Percentiles rank a stretch among this genome's conserved stretches.
These are phyloP conservation scores for Platypus cylindrus DNA, from an alignment of 2,888 invertebrate species.

Conservation along the genomic window DNA sequence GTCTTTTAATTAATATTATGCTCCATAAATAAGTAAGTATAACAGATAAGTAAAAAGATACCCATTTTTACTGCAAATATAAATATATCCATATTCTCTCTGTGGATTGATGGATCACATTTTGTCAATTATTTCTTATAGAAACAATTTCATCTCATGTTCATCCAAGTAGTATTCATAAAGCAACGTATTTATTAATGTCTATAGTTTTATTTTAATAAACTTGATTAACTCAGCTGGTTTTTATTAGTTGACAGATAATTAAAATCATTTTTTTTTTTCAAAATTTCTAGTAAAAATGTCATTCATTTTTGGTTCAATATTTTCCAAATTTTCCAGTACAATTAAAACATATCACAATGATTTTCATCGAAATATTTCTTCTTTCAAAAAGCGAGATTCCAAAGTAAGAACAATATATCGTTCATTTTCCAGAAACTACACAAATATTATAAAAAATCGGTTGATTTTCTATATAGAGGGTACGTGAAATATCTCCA, in stretches of 20 bases:
- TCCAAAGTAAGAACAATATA: conserved; percentile 6
- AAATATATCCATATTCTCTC: no score
- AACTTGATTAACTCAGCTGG: background rate
- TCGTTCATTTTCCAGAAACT: background rate
- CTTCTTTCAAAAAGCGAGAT: conserved; percentile 5
- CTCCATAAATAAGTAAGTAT: no score
- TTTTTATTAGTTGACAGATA: background rate
- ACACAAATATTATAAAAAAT: background rate
- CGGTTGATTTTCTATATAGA: conserved; percentile 2
- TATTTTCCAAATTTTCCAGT: conserved; percentile 17
- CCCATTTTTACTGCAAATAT: no score
- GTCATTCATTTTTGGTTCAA: conserved; percentile 18
- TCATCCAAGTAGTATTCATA: no score
- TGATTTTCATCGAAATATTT: conserved; percentile 1
- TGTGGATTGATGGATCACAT: no score
- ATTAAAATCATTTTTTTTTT: conserved; percentile 1
- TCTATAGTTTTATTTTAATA: no score
- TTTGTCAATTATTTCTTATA: no score
- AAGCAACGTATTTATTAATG: no score
- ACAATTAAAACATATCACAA: conserved; percentile 1
- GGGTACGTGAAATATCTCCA: conserved; percentile 13
- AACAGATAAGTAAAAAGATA: no score
- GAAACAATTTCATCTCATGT: no score
- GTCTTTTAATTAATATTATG: no score
- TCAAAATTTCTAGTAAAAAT: conserved; percentile 21